phyloP scores from a whole-genome alignment of 2,113 vertebrate genomes.

The Calypte anna region DNA sequence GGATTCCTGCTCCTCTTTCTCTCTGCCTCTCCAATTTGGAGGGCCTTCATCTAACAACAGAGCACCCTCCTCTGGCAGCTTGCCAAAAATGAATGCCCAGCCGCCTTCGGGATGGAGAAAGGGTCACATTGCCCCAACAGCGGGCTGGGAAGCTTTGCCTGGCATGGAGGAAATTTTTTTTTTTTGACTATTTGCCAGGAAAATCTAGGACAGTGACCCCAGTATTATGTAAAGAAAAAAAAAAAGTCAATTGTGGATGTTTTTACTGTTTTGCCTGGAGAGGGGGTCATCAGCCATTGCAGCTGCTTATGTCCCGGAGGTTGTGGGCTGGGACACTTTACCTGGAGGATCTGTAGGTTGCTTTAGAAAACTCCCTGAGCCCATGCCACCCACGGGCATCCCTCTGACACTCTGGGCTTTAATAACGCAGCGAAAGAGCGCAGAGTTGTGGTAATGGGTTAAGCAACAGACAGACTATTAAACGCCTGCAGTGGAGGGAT shows the following conservation, averaged over 20 bases:
- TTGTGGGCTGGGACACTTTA: background rate
- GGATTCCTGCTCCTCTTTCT: constrained; percentile 45
- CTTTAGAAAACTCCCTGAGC: background rate
- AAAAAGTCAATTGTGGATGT: background rate
- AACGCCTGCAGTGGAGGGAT: constrained; percentile 65
- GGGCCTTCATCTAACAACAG: constrained; percentile 76
- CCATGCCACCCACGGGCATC: constrained; percentile 28
- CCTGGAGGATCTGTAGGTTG: background rate
- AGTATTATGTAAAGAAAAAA: background rate
- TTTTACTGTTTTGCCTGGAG: background rate
- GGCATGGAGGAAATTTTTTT: rapidly evolving
- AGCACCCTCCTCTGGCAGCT: constrained; percentile 87
- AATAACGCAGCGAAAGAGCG: constrained; percentile 3
- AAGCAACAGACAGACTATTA: constrained; percentile 58
- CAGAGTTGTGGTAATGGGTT: constrained; percentile 47
- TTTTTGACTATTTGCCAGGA: background rate
- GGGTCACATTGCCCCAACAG: rapidly evolving
- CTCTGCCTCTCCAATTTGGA: constrained; percentile 43
- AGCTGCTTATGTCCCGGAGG: rapidly evolving
- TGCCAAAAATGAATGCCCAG: constrained; percentile 76
- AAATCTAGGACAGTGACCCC: constrained; percentile 26
- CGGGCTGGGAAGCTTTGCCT: background rate
- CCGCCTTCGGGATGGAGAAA: background rate
- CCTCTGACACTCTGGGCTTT: constrained; percentile 51
- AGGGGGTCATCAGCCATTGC: rapidly evolving